Evolutionary conservation across 2,888 invertebrate genomes (phyloP).

Genomic region (Tipula helvola): DNA sequence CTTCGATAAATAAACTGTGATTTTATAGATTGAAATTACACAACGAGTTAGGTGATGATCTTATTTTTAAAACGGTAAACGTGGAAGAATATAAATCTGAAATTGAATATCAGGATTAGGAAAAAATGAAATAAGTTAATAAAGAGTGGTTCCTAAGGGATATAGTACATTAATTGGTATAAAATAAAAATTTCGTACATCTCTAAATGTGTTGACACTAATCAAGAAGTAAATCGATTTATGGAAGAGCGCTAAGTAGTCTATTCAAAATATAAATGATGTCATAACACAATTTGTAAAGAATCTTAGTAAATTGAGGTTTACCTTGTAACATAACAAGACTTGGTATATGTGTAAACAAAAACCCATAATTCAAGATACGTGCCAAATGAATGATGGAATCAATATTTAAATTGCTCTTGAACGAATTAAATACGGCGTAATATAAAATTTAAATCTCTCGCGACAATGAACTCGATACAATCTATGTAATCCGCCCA

Average conservation of each 20-base stretch:
- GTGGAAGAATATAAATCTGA: no score
- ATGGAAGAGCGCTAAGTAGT: no score
- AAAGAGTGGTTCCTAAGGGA: no score
- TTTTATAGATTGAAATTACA: neutral
- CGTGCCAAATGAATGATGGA: neutral
- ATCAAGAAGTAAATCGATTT: no score
- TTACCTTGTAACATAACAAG: neutral
- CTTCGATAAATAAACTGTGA: neutral
- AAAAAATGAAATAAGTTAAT: no score
- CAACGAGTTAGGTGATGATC: neutral
- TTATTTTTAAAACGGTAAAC: neutral
- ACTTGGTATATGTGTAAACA: neutral
- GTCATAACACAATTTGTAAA: neutral
- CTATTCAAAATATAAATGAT: neutral
- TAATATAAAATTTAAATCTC: neutral
- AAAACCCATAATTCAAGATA: neutral
- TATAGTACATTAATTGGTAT: no score
- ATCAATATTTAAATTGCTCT: neutral
- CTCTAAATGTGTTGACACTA: no score
- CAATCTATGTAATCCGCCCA: neutral
- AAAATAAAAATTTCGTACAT: no score
- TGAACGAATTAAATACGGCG: neutral
- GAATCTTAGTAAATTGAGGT: neutral
- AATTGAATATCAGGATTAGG: no score
- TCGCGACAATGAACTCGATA: neutral